A percentile compares a stretch with the other conserved stretches of the same genome.
phyloP scores from a whole-genome alignment of 2,113 vertebrate genomes.

The Grallaria varia region DNA sequence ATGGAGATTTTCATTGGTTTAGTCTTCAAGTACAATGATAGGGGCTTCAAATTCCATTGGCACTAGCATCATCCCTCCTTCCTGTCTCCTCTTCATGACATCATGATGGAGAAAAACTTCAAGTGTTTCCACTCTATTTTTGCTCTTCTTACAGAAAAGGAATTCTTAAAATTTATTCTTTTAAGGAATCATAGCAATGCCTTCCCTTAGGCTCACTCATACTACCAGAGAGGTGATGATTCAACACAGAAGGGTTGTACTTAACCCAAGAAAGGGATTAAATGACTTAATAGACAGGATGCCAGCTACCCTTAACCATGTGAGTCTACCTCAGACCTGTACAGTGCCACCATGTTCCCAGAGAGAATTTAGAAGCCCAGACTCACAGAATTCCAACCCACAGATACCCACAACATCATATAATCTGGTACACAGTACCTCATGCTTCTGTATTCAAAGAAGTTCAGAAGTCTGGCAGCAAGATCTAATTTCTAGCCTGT shows the following conservation, averaged over 20 bases:
- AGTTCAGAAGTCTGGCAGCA: not conserved
- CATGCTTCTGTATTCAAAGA: not conserved
- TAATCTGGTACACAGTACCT: not conserved
- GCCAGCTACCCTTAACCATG: not conserved
- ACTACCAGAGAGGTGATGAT: not conserved
- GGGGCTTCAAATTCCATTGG: not conserved
- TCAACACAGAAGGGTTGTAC: not conserved
- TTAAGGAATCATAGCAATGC: not conserved
- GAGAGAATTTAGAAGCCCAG: not conserved
- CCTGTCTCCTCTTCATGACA: not conserved
- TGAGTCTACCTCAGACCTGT: not conserved
- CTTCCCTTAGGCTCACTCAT: not conserved
- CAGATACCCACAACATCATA: accelerated
- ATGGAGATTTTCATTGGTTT: slow-evolving; percentile 46
- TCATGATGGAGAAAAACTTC: not conserved
- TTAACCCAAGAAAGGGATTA: not conserved
- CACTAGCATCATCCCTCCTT: slow-evolving; percentile 16
- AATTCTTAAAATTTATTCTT: not conserved
- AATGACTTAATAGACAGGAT: not conserved
- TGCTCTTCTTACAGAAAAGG: not conserved
- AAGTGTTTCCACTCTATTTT: not conserved
- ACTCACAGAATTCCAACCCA: not conserved
- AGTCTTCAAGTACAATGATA: slow-evolving; percentile 38
- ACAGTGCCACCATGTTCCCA: not conserved
- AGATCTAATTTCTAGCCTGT: not conserved